phyloP scores from a whole-genome alignment of 2,888 invertebrate species.

The Eupithecia subumbrata region DNA sequence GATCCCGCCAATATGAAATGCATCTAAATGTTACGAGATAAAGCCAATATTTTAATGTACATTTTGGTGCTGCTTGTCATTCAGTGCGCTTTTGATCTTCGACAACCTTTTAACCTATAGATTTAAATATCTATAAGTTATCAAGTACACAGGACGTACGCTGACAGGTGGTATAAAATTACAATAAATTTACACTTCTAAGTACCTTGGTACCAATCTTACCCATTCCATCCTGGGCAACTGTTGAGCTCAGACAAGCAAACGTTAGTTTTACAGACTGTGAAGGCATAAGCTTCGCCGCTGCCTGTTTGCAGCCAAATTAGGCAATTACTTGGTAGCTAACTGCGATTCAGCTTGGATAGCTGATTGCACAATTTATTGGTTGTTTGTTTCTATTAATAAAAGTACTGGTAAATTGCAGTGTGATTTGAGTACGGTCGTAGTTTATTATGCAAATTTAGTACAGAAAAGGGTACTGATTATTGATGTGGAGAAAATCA shows the following conservation, averaged over 20 bases:
- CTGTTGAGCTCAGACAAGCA: neutral
- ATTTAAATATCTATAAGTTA: too few relatives aligned
- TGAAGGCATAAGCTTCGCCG: neutral
- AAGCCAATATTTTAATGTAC: too few relatives aligned
- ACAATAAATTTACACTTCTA: too few relatives aligned
- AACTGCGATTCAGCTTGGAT: neutral
- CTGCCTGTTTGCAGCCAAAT: neutral
- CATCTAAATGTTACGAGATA: too few relatives aligned
- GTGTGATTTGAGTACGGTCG: too few relatives aligned
- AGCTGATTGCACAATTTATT: neutral
- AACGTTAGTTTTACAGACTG: neutral
- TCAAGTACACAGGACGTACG: too few relatives aligned
- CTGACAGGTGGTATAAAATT: too few relatives aligned
- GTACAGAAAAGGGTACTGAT: neutral
- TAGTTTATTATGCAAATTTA: neutral
- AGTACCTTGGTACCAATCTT: too few relatives aligned
- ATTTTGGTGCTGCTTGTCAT: too few relatives aligned
- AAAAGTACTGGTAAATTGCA: neutral
- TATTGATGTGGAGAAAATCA: neutral
- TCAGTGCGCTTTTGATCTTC: too few relatives aligned
- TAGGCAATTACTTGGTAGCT: neutral
- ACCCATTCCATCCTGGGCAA: neutral
- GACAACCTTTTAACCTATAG: too few relatives aligned
- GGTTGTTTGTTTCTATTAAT: neutral
- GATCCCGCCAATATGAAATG: too few relatives aligned